Base-by-base conservation (phyloP, 2,888 invertebrate genomes). In the Ditylenchus weischeri region DNA sequence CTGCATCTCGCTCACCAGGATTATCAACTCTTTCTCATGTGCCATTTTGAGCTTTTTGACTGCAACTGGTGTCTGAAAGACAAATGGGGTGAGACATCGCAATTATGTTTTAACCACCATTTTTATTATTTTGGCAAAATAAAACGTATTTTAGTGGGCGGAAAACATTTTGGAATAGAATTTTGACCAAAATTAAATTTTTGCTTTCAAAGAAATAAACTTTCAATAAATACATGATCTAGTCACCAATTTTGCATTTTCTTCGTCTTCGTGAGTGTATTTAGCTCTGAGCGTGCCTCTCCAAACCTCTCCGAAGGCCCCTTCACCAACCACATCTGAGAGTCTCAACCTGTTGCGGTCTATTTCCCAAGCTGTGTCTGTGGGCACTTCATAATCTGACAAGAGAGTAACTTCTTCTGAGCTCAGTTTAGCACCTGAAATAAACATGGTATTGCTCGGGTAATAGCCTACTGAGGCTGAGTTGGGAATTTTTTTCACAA, bases 11-110 rank as follows among this genome's bases (percentile, higher is more conserved):
- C 92, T 91, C 15, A 96, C 93, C 64, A 98, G 85, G 76, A 94
- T 94, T 87, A 92, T 91, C 89, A 98, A 90, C 83, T 98, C 96
- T 11, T 91, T 89, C 82, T 98, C 96, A 0, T 92, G 93, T 84
- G 96, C 92, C 86, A 93, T 93, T 88, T 96, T 98, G 64, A 98
- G 88, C 92, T 94, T 95, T 85, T 98, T 98, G 0, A 98, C 95
- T 11, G 98, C 96, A 0, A 95, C 95, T 0, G 74, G 73, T 7
- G 70, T 68, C 75, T 78, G 47, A 21, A 69, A 10, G 2, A 29
- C 2, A 29, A 29, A 29, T 29, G 5, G 29, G 29, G 35, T 8
- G 19, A 35, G 18, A 61, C 21, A 0, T 47, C 36, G 13, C 21
- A 60, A 23, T 23, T 62, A 62, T 57, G n/a, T n/a, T 7, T 35